phyloP scores from a whole-genome alignment of 2,888 invertebrate species.

The Pyrgus malvae region DNA sequence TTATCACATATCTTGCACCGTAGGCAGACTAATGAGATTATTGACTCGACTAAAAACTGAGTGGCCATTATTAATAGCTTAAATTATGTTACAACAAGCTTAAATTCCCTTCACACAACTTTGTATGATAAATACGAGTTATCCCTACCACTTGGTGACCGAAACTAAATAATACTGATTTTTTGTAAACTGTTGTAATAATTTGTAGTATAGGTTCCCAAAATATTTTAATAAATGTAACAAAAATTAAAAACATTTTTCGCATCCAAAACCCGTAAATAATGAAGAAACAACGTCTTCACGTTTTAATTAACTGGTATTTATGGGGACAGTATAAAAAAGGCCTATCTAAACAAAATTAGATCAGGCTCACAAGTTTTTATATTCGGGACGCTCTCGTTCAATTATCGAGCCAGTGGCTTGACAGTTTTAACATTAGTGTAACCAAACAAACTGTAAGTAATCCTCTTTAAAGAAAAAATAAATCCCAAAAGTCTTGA shows the following conservation, averaged over 20 bases:
- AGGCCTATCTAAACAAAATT: slow-evolving; percentile 5
- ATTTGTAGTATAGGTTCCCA: too few relatives aligned
- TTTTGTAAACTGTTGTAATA: too few relatives aligned
- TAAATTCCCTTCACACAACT: slow-evolving; percentile 43
- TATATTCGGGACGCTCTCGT: slow-evolving; percentile 7
- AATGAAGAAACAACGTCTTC: too few relatives aligned
- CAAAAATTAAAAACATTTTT: too few relatives aligned
- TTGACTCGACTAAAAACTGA: background rate
- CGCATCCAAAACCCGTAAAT: too few relatives aligned
- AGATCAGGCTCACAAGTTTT: slow-evolving; percentile 12
- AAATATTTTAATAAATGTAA: too few relatives aligned
- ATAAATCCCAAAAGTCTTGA: slow-evolving; percentile 66
- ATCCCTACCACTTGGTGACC: too few relatives aligned
- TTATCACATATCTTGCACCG: background rate
- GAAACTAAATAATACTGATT: too few relatives aligned
- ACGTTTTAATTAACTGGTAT: background rate
- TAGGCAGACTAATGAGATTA: slow-evolving; percentile 18
- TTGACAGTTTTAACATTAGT: slow-evolving; percentile 59
- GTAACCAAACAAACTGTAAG: slow-evolving; percentile 72
- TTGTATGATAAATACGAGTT: background rate
- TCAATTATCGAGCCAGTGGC: slow-evolving; percentile 31
- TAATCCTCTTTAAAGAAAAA: slow-evolving; percentile 65
- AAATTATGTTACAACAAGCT: background rate
- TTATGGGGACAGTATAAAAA: background rate
- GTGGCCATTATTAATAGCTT: background rate